A percentile compares a stretch with the other conserved stretches of the same genome.
Conservation (phyloP, 2,888 invertebrate species). For the Carcina quercana region DNA sequence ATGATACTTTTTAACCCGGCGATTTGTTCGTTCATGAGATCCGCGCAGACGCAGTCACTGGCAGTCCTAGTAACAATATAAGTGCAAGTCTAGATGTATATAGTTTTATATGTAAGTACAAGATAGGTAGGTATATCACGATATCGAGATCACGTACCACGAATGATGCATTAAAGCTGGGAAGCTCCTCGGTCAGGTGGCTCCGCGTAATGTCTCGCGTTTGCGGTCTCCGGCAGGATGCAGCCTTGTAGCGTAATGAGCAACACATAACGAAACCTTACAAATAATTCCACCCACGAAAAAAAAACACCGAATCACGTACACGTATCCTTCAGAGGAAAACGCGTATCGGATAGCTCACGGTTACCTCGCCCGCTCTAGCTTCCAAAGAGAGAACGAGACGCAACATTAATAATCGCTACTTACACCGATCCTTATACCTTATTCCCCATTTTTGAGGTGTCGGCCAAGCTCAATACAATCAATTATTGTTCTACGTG, state of each 20-base stretch:
- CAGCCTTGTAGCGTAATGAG: conserved; percentile 70
- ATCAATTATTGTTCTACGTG: conserved; percentile 70
- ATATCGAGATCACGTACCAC: conserved; percentile 42
- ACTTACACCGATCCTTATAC: conserved; percentile 39
- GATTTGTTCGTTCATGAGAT: too few relatives aligned
- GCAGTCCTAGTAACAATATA: too few relatives aligned
- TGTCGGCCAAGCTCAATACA: conserved; percentile 61
- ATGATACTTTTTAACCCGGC: too few relatives aligned
- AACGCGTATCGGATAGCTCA: conserved; percentile 68
- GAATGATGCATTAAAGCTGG: conserved; percentile 47
- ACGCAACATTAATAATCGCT: conserved; percentile 47
- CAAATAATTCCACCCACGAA: conserved; percentile 72
- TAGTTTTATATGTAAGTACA: too few relatives aligned
- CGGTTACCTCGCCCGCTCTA: conserved; percentile 33
- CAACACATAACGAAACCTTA: conserved; percentile 72
- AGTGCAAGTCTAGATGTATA: too few relatives aligned
- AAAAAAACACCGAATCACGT: conserved; percentile 72
- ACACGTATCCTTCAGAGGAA: conserved; percentile 69
- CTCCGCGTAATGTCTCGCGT: conserved; percentile 62
- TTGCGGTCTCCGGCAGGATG: conserved; percentile 71
- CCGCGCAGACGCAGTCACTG: too few relatives aligned
- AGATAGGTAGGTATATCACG: conserved; percentile 22
- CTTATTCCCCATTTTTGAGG: conserved; percentile 62
- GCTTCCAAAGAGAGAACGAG: conserved; percentile 28
- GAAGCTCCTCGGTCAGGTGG: conserved; percentile 53